Conservation (phyloP, 2,113 vertebrate species). For the Lethenteron camtschaticum region DNA sequence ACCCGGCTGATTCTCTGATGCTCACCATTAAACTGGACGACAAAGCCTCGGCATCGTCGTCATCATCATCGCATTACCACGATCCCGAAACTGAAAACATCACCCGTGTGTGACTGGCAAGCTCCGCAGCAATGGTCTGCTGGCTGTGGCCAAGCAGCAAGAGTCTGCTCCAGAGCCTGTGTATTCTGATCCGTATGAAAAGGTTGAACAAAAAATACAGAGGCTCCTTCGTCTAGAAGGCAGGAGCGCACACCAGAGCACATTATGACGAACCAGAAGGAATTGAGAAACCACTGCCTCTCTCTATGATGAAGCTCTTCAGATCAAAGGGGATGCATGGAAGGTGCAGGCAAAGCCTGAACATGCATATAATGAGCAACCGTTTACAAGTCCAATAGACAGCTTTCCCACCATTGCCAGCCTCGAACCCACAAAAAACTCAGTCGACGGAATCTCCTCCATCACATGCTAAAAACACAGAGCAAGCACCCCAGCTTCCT, state of each 20-base stretch:
- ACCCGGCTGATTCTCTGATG: not conserved
- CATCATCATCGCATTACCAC: not conserved
- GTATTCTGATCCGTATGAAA: not conserved
- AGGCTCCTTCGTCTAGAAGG: not conserved
- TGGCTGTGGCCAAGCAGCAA: not conserved
- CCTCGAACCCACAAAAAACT: too few species aligned
- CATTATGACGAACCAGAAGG: slow-evolving; percentile 4
- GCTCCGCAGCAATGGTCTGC: too few species aligned
- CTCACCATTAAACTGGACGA: not conserved
- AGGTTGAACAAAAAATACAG: not conserved
- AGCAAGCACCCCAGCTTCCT: too few species aligned
- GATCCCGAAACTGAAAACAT: too few species aligned
- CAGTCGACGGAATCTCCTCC: too few species aligned
- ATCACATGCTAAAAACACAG: too few species aligned
- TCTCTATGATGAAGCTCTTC: slow-evolving; percentile 3
- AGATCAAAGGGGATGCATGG: not conserved
- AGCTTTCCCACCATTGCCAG: too few species aligned
- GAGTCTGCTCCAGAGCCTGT: not conserved
- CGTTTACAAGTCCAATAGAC: too few species aligned
- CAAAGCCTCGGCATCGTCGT: not conserved
- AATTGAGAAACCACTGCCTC: not conserved
- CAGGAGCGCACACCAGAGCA: not conserved
- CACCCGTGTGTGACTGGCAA: too few species aligned
- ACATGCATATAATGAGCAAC: too few species aligned
- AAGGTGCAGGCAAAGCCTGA: not conserved